phyloP scores from a whole-genome alignment of 2,113 vertebrate species.

The Numida meleagris region DNA sequence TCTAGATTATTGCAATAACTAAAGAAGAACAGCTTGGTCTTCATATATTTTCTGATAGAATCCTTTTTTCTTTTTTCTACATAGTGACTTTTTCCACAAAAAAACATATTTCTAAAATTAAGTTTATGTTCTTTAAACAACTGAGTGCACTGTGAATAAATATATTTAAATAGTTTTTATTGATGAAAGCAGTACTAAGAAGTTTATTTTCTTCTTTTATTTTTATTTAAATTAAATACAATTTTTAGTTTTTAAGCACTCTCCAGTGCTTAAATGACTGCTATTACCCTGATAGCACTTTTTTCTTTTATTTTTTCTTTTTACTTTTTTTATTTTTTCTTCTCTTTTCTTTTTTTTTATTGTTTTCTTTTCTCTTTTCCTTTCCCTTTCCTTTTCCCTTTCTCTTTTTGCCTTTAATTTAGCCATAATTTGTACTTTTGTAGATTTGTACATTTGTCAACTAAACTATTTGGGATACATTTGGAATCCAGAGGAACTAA shows the following conservation, averaged over 20 bases:
- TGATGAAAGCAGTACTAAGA: background rate
- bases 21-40: background rate
- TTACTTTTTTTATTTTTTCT: background rate
- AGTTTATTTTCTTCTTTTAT: rapidly evolving
- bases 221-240: background rate
- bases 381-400: background rate
- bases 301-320: too few relatives aligned
- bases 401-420: background rate
- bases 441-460: background rate
- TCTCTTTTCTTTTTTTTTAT: background rate
- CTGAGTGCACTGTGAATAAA: background rate
- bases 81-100: background rate
- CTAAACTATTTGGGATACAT: background rate
- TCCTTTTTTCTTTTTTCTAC: background rate
- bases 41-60: background rate
- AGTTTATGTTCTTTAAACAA: background rate
- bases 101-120: background rate
- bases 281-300: background rate
- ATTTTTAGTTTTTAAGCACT: background rate
- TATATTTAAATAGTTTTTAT: background rate
- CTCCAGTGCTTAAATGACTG: background rate
- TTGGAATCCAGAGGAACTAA: background rate
- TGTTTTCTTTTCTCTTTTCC: background rate
- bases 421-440: background rate
- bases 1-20: background rate